Conservation (phyloP, 2,888 invertebrate genomes). For the Phyllotreta cruciferae region DNA sequence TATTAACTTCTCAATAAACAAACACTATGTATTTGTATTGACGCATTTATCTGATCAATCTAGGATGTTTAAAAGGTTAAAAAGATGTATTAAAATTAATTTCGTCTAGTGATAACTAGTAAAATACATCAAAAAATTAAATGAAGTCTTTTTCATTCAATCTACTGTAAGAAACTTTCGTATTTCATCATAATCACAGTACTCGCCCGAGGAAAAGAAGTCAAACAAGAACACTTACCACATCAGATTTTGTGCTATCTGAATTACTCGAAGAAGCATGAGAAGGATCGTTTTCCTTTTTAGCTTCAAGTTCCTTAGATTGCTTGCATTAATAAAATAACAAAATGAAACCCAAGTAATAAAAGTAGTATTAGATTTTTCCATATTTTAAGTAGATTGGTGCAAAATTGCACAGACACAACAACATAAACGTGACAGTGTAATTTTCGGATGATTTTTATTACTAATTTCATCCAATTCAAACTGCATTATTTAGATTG, state of each 20-base stretch:
- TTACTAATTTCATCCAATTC: no score
- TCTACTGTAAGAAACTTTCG: no score
- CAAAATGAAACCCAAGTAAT: neutral
- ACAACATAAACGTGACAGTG: no score
- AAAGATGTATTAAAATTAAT: slow-evolving; percentile 24
- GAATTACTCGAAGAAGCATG: slow-evolving; percentile 41
- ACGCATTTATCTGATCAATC: slow-evolving; percentile 6
- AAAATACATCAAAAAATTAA: no score
- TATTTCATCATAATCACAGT: no score
- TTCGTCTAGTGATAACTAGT: no score
- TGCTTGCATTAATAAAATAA: slow-evolving; percentile 31
- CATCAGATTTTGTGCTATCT: slow-evolving; percentile 38
- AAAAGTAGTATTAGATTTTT: slow-evolving; percentile 1
- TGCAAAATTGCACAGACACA: no score
- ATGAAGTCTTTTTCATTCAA: no score
- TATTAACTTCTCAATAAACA: slow-evolving; percentile 11
- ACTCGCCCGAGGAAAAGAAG: no score
- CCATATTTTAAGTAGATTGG: no score
- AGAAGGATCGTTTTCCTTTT: slow-evolving; percentile 44
- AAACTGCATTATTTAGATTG: no score
- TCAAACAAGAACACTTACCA: slow-evolving; percentile 38
- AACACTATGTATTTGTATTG: neutral
- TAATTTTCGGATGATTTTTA: no score
- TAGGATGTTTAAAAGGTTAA: slow-evolving; percentile 3
- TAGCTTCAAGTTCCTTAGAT: slow-evolving; percentile 46